A percentile compares a stretch with the other conserved stretches of the same genome.
Evolutionary conservation across 1,140 invertebrate genomes (phyloP).

Genomic region (Plutomurus gul): DNA sequence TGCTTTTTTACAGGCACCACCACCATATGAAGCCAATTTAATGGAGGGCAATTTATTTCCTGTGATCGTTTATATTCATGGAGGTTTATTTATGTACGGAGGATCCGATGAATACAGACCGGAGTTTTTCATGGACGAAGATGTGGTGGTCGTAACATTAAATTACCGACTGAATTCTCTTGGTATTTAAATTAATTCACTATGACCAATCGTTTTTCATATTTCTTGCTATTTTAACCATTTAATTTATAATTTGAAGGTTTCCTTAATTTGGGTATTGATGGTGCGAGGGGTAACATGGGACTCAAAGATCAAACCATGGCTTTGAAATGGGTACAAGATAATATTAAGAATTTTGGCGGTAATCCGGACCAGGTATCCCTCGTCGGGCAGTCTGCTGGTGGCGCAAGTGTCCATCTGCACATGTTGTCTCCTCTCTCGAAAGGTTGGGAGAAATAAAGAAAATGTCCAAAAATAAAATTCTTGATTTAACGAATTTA

Average conservation of each 20-base stretch:
- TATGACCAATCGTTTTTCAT: too few relatives aligned
- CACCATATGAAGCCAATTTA: not conserved
- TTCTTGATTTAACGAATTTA: not conserved
- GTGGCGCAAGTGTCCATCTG: not conserved
- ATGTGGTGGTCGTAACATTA: constrained; percentile 39
- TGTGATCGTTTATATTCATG: constrained; percentile 29
- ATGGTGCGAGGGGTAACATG: not conserved
- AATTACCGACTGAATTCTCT: constrained; percentile 19
- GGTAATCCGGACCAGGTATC: not conserved
- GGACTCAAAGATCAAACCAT: constrained; percentile 31
- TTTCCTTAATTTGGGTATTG: constrained; percentile 34
- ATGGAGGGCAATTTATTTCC: not conserved
- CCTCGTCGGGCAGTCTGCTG: constrained; percentile 22
- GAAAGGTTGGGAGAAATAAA: not conserved
- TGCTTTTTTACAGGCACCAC: not conserved
- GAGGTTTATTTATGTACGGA: constrained; percentile 18
- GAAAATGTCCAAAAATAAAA: not conserved
- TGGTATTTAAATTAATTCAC: not conserved
- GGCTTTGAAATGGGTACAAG: constrained; percentile 38
- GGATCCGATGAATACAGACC: constrained; percentile 62
- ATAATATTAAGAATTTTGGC: constrained; percentile 33
- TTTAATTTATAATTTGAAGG: not conserved
- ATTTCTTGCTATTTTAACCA: too few relatives aligned
- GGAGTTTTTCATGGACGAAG: constrained; percentile 44
- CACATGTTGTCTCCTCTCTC: not conserved